Evolutionary conservation across 2,888 invertebrate species (phyloP).

Genomic region (Drosophila borborema): DNA sequence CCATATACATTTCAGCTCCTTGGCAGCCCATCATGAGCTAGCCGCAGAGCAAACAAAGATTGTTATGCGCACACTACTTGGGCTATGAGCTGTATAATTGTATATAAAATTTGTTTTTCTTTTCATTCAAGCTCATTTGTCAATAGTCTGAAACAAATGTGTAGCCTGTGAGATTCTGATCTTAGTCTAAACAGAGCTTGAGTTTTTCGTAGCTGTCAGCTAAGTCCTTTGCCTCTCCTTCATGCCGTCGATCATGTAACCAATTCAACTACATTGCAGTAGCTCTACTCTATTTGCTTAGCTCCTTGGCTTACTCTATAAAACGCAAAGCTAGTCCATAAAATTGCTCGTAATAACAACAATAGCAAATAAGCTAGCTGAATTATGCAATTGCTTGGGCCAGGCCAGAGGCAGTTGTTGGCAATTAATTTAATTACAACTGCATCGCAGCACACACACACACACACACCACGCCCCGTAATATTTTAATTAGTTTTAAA

Average conservation of each 20-base stretch:
- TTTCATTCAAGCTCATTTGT: neutral
- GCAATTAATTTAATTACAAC: constrained; percentile 71
- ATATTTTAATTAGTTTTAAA: constrained; percentile 73
- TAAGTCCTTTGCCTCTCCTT: neutral
- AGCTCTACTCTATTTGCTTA: neutral
- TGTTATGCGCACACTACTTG: constrained; percentile 1
- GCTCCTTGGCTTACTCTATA: constrained; percentile 2
- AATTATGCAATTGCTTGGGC: constrained; percentile 51
- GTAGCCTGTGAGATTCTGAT: too few relatives aligned
- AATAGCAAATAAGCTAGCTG: constrained; percentile 18
- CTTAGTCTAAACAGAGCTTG: too few relatives aligned
- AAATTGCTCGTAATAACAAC: constrained; percentile 27
- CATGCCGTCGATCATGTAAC: too few relatives aligned
- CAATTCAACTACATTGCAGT: neutral
- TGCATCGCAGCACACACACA: constrained; percentile 59
- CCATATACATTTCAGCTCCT: constrained; percentile 52
- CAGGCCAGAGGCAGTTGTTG: constrained; percentile 38
- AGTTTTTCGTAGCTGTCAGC: neutral
- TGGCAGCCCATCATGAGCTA: constrained; percentile 39
- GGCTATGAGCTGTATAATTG: neutral
- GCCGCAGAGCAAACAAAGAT: constrained; percentile 45
- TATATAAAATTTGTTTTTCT: neutral
- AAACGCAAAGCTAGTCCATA: constrained; percentile 6
- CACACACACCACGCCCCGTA: constrained; percentile 63
- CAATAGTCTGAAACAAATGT: neutral